phyloP scores from a whole-genome alignment of 2,888 invertebrate genomes.

The Cantharis flavilabris region DNA sequence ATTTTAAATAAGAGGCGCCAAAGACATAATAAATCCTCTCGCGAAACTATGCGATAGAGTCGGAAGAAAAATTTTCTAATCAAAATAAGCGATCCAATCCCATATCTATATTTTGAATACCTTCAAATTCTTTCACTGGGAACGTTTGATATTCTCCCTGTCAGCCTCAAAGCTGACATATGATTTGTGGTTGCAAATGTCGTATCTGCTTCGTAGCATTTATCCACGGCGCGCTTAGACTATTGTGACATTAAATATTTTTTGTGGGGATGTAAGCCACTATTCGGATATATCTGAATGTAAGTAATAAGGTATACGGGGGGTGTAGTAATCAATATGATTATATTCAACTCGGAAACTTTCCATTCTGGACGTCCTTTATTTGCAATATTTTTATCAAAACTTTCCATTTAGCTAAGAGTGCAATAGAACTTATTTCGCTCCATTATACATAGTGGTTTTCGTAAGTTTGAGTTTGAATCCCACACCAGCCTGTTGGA shows the following conservation, averaged over 20 bases:
- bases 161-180: conserved; percentile 49
- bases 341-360: conserved; percentile 16
- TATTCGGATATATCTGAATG: conserved; percentile 39
- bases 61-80: neutral
- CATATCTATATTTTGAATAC: conserved; percentile 44
- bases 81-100: conserved; percentile 6
- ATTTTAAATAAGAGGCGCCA: neutral
- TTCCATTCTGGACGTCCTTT: neutral
- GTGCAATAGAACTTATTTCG: too few species aligned
- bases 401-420: too few species aligned
- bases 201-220: conserved; percentile 43
- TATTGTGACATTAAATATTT: conserved; percentile 50
- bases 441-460: too few species aligned
- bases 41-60: neutral
- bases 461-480: neutral
- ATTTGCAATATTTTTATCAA: too few species aligned
- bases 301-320: conserved; percentile 14
- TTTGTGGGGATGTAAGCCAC: conserved; percentile 34
- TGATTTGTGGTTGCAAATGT: conserved; percentile 52
- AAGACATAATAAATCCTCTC: neutral
- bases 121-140: conserved; percentile 43
- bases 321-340: conserved; percentile 27
- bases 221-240: conserved; percentile 46
- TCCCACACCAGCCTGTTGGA: neutral
- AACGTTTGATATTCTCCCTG: conserved; percentile 45